Evolutionary conservation across 1,140 invertebrate species (phyloP), one percentile per base, ranked within the genome.

Genomic region (Meloidogyne exigua): DNA sequence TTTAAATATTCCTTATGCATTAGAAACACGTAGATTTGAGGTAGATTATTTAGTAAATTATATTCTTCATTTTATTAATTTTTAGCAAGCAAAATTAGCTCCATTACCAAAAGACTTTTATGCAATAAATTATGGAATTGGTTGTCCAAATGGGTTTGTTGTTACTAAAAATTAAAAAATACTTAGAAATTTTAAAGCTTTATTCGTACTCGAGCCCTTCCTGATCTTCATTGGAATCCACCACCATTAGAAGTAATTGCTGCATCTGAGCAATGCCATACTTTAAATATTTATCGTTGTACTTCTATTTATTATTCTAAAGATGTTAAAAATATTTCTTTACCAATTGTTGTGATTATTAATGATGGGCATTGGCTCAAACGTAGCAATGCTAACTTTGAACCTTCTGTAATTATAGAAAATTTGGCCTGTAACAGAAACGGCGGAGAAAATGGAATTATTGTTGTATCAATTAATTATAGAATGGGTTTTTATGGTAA

Each of bases 271-370:
- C 66, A 69, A 49, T 76, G 75, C 68, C 68, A 73, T 66, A 76
- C 75, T 36, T 67, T 76, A 39, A 76, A 76, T 44, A 76, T 76
- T 64, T 76, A 76, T 26, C 66, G 75, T 0, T 76, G 75, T 36
- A 4, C 72, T 23, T 12, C 23, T 73, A 15, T 42, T 15, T 26
- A 28, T 21, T 12, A 21, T 26, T 42, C 67, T 32, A n/a, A n/a
- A n/a, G n/a, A n/a, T n/a, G 3, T 23, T 66, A 67, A 75, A 25
- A 67, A 71, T 21, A 62, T 36, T 64, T 44, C 73, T 25, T 66
- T 32, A 15, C 69, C 75, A 44, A 67, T 76, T 28, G 13, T 76
- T 23, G 69, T 76, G 15, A 49, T 69, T 26, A 21, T 76, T 1
- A 63, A 68, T 18, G 75, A 76, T 42, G 75, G 75, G 13, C 36